A percentile compares a stretch with the other conserved stretches of the same genome.
phyloP scores from a whole-genome alignment of 2,113 vertebrate species.

The Plecturocebus donacophilus region DNA sequence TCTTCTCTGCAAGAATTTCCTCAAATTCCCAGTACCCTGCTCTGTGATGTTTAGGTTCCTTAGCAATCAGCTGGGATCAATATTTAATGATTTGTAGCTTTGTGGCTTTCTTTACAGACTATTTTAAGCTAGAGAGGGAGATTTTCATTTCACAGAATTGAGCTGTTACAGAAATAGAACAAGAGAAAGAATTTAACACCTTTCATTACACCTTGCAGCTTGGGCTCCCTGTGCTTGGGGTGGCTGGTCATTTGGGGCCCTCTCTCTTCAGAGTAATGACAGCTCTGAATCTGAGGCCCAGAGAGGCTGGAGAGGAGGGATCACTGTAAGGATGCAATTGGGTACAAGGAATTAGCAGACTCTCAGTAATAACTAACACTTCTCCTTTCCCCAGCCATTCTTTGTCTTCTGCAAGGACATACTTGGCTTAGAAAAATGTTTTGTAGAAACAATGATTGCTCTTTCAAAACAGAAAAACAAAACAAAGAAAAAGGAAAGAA shows the following conservation, averaged over 20 bases:
- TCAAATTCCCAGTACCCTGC: slow-evolving; percentile 7
- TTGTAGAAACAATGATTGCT: not conserved
- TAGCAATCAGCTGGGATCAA: not conserved
- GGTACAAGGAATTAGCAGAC: not conserved
- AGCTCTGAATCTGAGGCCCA: not conserved
- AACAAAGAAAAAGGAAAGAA: not conserved
- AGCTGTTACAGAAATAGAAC: slow-evolving; percentile 41
- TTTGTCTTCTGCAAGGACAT: not conserved
- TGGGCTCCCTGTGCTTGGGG: not conserved
- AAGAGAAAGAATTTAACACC: slow-evolving; percentile 34
- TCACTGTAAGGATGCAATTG: not conserved
- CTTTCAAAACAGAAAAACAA: not conserved
- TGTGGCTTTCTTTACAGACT: slow-evolving; percentile 11
- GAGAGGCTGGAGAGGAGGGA: not conserved
- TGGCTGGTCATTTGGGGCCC: not conserved
- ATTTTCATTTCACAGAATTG: slow-evolving; percentile 51
- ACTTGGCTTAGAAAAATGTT: not conserved
- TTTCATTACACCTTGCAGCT: not conserved
- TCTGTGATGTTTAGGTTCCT: slow-evolving; percentile 32
- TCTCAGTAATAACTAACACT: not conserved
- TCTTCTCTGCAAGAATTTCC: slow-evolving; percentile 36
- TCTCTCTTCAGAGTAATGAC: not conserved
- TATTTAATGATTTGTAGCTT: slow-evolving; percentile 61
- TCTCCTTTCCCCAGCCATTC: not conserved
- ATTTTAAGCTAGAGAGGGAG: slow-evolving; percentile 54